A percentile compares a stretch with the other conserved stretches of the same genome.
phyloP scores from a whole-genome alignment of 2,888 invertebrate species.

The Prosopocoilus inquinatus region DNA sequence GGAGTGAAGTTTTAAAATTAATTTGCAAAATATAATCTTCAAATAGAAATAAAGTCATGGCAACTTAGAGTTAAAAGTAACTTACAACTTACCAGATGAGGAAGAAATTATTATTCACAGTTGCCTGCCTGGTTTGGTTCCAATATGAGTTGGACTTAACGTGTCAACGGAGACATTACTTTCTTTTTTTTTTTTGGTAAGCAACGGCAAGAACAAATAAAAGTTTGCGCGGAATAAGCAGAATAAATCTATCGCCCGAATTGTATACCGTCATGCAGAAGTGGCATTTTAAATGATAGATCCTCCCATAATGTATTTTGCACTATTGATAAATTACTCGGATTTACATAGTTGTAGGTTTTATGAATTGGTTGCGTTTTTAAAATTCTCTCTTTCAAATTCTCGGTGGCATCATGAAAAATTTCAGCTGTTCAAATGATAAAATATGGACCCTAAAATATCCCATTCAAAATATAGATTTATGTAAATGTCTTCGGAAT shows the following conservation, averaged over 20 bases:
- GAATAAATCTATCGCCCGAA: constrained; percentile 10
- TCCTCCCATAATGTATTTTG: constrained; percentile 15
- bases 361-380: constrained; percentile 15
- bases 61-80: too few relatives aligned
- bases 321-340: constrained; percentile 17
- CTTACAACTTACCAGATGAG: too few relatives aligned
- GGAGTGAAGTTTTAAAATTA: too few relatives aligned
- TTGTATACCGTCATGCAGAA: constrained; percentile 8
- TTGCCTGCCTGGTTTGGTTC: too few relatives aligned
- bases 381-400: constrained; percentile 10
- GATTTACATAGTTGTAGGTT: constrained; percentile 16
- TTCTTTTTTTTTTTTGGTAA: too few relatives aligned
- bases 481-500: constrained; percentile 14
- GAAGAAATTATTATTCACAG: too few relatives aligned
- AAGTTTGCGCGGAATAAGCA: background rate
- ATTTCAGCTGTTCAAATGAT: constrained; percentile 11
- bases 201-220: background rate
- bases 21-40: too few relatives aligned
- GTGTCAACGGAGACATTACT: too few relatives aligned
- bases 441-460: constrained; percentile 20
- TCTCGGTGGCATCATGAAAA: constrained; percentile 11
- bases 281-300: constrained; percentile 10
- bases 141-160: too few relatives aligned
- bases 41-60: too few relatives aligned
- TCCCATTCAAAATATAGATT: constrained; percentile 14